These are phyloP conservation scores for Grantiella picta DNA, from an alignment of 2,113 vertebrate genomes.

Conservation along the genomic window DNA sequence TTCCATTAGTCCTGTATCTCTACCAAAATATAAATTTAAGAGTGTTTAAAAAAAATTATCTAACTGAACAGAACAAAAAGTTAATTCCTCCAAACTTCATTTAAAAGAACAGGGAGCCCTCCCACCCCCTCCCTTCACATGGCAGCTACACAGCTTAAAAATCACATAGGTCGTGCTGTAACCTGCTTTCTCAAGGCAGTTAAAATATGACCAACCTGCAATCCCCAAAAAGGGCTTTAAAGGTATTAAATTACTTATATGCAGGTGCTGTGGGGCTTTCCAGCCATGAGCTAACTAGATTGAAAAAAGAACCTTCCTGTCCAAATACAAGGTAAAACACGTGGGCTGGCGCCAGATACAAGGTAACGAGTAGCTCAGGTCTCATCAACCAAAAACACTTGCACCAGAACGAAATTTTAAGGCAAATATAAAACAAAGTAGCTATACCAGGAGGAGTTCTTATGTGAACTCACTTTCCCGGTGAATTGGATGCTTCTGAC, in stretches of 20 bases:
- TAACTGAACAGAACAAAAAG: neutral
- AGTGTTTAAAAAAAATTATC: neutral
- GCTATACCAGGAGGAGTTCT: neutral
- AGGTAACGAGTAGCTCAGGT: neutral
- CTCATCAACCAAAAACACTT: neutral
- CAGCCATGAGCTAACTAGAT: slow-evolving; percentile 28
- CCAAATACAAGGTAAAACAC: neutral
- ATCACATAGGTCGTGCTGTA: neutral
- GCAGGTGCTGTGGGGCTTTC: slow-evolving; percentile 49
- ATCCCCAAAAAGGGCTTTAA: neutral
- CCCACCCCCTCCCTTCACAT: neutral
- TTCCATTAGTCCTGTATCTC: neutral
- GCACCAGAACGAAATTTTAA: neutral
- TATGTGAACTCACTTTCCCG: neutral
- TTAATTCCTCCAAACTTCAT: neutral
- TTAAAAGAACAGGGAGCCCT: neutral
- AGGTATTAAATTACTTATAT: slow-evolving; percentile 28
- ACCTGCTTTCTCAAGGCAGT: slow-evolving; percentile 30
- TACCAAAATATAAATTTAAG: neutral
- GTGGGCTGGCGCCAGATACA: neutral
- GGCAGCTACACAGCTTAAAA: neutral
- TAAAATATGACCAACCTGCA: slow-evolving; percentile 12
- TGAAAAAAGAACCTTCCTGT: slow-evolving; percentile 16
- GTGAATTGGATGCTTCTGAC: neutral
- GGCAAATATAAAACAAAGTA: neutral